Evolutionary conservation across 2,888 invertebrate species (phyloP).

Genomic region (Caenorhabditis drosophilae): DNA sequence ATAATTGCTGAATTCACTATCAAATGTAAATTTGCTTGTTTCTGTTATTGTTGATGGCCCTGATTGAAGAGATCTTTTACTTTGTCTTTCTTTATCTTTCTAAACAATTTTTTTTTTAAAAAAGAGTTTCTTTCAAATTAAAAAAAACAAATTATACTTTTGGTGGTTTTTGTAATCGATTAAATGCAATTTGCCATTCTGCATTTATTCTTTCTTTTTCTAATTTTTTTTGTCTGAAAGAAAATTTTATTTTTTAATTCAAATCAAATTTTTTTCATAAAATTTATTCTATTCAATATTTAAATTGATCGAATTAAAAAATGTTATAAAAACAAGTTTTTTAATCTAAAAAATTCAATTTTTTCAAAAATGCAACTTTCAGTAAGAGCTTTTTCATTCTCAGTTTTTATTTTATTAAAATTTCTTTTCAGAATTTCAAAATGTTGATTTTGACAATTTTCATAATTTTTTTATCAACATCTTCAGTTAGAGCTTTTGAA

Average conservation of each 20-base stretch:
- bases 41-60: constrained; percentile 44
- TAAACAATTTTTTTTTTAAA: constrained; percentile 1
- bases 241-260: background rate
- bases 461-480: too few species aligned
- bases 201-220: constrained; percentile 46
- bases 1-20: constrained; percentile 32
- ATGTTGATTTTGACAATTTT: too few species aligned
- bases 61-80: constrained; percentile 47
- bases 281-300: too few species aligned
- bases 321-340: too few species aligned
- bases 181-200: constrained; percentile 45
- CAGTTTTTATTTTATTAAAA: too few species aligned
- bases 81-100: constrained; percentile 21
- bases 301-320: too few species aligned
- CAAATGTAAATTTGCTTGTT: constrained; percentile 41
- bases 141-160: constrained; percentile 5
- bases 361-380: too few species aligned
- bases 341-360: too few species aligned
- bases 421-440: too few species aligned
- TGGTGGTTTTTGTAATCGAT: constrained; percentile 25
- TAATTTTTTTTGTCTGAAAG: constrained; percentile 36
- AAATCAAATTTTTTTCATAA: too few species aligned
- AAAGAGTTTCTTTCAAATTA: background rate
- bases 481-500: too few species aligned
- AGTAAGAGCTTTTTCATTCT: too few species aligned